phyloP scores from a whole-genome alignment of 2,113 vertebrate genomes.

The Bos indicus region DNA sequence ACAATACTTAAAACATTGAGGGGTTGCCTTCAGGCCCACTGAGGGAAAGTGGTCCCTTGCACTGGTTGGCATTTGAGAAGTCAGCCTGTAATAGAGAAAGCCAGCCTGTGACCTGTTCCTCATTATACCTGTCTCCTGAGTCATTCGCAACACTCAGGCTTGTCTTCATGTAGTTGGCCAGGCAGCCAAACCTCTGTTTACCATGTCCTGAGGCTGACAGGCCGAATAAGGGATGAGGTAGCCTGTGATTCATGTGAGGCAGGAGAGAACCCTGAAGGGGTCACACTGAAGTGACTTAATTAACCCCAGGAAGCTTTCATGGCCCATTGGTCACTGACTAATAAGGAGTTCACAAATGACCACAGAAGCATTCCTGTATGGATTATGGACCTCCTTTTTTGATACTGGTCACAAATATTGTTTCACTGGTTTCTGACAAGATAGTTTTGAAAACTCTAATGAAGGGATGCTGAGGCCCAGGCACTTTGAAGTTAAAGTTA shows the following conservation, averaged over 20 bases:
- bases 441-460: not conserved
- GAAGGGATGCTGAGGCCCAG: not conserved
- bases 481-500: not conserved
- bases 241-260: not conserved
- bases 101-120: not conserved
- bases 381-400: not conserved
- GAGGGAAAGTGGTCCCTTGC: not conserved
- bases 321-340: not conserved
- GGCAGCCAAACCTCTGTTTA: not conserved
- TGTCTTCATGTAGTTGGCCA: not conserved
- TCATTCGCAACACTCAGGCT: not conserved
- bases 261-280: not conserved
- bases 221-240: not conserved
- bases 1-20: not conserved
- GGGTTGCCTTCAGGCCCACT: not conserved
- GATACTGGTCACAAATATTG: not conserved
- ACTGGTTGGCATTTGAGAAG: not conserved
- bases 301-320: not conserved
- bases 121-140: not conserved
- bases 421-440: not conserved
- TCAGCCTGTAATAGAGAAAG: not conserved
- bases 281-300: not conserved
- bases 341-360: not conserved
- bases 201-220: not conserved
- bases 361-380: not conserved